Evolutionary conservation across 2,113 vertebrate species (phyloP).

Genomic region (Gila orcuttii): DNA sequence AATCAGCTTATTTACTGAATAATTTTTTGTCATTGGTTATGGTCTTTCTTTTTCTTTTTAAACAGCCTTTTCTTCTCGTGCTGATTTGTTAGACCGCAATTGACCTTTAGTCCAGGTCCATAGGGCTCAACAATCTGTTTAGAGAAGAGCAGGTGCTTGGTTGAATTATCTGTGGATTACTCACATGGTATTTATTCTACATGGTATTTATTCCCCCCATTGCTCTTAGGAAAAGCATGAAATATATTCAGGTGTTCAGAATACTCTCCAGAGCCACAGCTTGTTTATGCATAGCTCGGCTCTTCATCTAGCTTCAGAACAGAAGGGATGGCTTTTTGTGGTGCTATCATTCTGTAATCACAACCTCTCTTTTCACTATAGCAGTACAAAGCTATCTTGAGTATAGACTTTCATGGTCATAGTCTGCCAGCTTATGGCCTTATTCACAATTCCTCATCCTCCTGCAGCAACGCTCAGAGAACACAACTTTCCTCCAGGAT

Average conservation of each 20-base stretch:
- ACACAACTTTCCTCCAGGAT: neutral
- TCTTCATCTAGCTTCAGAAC: neutral
- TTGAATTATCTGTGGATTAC: neutral
- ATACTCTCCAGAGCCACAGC: neutral
- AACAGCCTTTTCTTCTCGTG: neutral
- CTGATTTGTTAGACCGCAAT: neutral
- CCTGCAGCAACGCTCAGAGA: neutral
- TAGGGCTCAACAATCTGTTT: neutral
- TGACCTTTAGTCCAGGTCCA: neutral
- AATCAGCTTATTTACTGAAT: neutral
- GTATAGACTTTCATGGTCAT: neutral
- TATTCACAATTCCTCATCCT: constrained; percentile 15
- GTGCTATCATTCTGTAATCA: constrained; percentile 28
- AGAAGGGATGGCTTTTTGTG: constrained; percentile 19
- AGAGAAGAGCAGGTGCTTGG: neutral
- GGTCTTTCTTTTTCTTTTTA: neutral
- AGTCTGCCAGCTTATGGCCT: neutral
- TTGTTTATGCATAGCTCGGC: neutral
- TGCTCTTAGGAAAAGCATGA: neutral
- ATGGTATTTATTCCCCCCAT: neutral
- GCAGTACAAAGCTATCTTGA: constrained; percentile 44
- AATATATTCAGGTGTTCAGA: constrained; percentile 20
- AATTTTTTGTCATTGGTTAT: neutral
- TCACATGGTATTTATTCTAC: neutral
- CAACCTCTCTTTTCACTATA: constrained; percentile 12